These are phyloP conservation scores for Anagrus nilaparvatae DNA, from an alignment of 1,140 invertebrate species.

Conservation along the genomic window DNA sequence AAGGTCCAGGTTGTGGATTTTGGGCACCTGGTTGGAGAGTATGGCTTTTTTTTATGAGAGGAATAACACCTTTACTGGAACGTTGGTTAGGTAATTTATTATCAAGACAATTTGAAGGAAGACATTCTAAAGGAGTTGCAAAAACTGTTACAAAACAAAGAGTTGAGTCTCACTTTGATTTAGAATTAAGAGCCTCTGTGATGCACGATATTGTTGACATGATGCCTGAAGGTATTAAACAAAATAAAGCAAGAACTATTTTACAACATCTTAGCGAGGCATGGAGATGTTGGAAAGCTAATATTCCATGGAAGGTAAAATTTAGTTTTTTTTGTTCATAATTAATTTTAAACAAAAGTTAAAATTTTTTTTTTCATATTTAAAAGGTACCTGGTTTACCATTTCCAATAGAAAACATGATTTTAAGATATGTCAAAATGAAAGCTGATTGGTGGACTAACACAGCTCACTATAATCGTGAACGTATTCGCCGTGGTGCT, in stretches of 20 bases:
- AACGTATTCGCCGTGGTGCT: constrained; percentile 84
- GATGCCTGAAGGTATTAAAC: constrained; percentile 99
- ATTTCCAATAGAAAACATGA: constrained; percentile 99
- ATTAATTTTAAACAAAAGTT: constrained; percentile 62
- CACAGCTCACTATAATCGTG: constrained; percentile 98
- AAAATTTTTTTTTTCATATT: neutral
- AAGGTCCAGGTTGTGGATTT: constrained; percentile 97
- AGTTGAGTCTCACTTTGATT: constrained; percentile 98
- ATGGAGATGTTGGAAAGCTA: constrained; percentile 99
- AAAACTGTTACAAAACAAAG: constrained; percentile 99
- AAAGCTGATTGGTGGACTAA: constrained; percentile 99
- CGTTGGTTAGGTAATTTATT: constrained; percentile 97
- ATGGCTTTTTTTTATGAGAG: constrained; percentile 99
- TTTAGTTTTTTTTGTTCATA: neutral
- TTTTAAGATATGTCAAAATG: constrained; percentile 98
- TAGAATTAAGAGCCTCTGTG: constrained; percentile 93
- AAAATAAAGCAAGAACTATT: constrained; percentile 98
- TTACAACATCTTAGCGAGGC: constrained; percentile 98
- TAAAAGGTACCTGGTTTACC: constrained; percentile 85
- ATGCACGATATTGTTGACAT: constrained; percentile 99
- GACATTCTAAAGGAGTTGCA: constrained; percentile 97
- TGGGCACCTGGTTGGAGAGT: constrained; percentile 99
- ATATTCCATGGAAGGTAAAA: constrained; percentile 96
- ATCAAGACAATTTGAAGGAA: constrained; percentile 96
- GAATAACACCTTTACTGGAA: constrained; percentile 95